Evolutionary conservation across 2,113 vertebrate species (phyloP).

Genomic region (Trematomus loennbergii): DNA sequence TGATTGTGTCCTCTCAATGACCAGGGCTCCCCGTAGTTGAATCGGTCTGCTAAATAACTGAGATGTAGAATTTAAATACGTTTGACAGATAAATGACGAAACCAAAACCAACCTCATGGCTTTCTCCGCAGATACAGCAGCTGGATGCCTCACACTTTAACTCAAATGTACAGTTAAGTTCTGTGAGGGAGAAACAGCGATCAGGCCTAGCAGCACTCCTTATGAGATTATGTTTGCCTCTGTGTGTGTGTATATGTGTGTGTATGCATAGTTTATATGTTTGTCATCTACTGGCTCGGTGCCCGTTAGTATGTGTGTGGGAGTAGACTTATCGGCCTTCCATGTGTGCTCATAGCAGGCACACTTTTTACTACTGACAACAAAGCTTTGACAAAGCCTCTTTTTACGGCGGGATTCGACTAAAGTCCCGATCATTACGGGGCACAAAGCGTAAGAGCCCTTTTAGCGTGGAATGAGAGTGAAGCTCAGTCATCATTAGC

Average conservation of each 20-base stretch:
- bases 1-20: conserved; percentile 68
- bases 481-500: conserved; percentile 78
- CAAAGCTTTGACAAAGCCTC: conserved; percentile 81
- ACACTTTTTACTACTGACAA: conserved; percentile 80
- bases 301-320: conserved; percentile 68
- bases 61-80: conserved; percentile 66
- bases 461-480: conserved; percentile 69
- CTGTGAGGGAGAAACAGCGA: conserved; percentile 45
- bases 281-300: conserved; percentile 66
- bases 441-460: conserved; percentile 68
- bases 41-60: conserved; percentile 66
- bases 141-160: conserved; percentile 51
- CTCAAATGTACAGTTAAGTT: conserved; percentile 54
- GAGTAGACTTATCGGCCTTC: conserved; percentile 65
- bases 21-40: conserved; percentile 52
- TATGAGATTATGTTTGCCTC: conserved; percentile 16
- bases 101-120: conserved; percentile 37
- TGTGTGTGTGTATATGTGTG: conserved; percentile 15
- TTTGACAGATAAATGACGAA: conserved; percentile 69
- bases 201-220: conserved; percentile 46
- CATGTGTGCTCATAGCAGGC: conserved; percentile 80
- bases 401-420: conserved; percentile 72
- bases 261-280: conserved; percentile 50
- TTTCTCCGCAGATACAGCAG: conserved; percentile 54
- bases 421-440: conserved; percentile 74